Evolutionary conservation across 2,113 vertebrate species (phyloP).

Genomic region (Taurulus bubalis): DNA sequence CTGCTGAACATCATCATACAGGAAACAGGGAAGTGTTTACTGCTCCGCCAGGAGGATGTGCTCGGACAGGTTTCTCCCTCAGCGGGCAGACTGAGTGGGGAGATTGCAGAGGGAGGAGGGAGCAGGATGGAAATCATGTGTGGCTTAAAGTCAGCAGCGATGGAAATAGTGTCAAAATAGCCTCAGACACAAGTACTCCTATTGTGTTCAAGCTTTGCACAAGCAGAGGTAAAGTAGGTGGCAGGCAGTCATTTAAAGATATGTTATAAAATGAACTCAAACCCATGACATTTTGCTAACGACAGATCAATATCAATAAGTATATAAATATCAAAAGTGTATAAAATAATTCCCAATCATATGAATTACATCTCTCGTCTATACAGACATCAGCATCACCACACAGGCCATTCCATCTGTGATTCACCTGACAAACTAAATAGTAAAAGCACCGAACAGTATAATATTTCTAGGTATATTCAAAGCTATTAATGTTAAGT

Average conservation of each 20-base stretch:
- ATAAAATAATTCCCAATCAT: neutral
- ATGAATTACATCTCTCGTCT: neutral
- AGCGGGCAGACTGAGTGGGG: slow-evolving; percentile 26
- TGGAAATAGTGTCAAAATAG: slow-evolving; percentile 23
- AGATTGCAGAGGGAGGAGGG: slow-evolving; percentile 35
- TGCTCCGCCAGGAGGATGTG: slow-evolving; percentile 44
- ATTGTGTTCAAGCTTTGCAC: neutral
- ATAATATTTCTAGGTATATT: neutral
- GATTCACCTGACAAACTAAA: neutral
- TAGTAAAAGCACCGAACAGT: no score
- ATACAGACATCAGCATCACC: neutral
- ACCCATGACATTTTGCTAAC: neutral
- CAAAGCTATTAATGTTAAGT: neutral
- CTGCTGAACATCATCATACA: slow-evolving; percentile 45
- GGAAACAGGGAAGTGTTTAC: slow-evolving; percentile 46
- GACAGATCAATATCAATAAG: neutral
- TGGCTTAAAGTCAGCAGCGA: slow-evolving; percentile 2
- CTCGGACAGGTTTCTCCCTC: slow-evolving; percentile 50
- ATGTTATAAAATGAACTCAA: neutral
- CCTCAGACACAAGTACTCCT: slow-evolving; percentile 1
- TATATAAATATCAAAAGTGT: no score
- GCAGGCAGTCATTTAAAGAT: neutral
- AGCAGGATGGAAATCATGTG: slow-evolving; percentile 24
- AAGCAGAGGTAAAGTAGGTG: neutral
- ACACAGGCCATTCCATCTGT: neutral